phyloP scores from a whole-genome alignment of 2,113 vertebrate species.

The Chrysochloris asiatica region DNA sequence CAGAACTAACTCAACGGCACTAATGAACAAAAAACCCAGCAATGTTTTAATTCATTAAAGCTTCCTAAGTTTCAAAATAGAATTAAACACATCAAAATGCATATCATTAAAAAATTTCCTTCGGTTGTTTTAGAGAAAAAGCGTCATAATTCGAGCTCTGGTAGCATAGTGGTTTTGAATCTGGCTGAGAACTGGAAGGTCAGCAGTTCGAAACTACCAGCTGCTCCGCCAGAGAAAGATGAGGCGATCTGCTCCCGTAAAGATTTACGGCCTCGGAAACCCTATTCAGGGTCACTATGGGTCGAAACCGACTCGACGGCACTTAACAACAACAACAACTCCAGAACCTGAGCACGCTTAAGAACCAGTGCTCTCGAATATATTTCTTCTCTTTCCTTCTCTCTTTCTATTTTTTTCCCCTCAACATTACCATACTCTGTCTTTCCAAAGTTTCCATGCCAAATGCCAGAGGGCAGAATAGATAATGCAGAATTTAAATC shows the following conservation, averaged over 20 bases:
- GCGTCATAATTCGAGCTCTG: background rate
- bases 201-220: too few relatives aligned
- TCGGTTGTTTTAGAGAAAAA: slow-evolving; percentile 27
- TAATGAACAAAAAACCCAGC: too few relatives aligned
- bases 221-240: too few relatives aligned
- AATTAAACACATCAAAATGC: slow-evolving; percentile 42
- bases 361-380: background rate
- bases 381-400: background rate
- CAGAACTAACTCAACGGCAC: too few relatives aligned
- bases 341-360: background rate
- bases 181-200: too few relatives aligned
- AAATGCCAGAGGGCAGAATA: background rate
- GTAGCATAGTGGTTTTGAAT: too few relatives aligned
- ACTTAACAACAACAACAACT: too few relatives aligned
- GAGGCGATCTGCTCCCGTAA: too few relatives aligned
- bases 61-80: slow-evolving; percentile 34
- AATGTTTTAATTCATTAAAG: slow-evolving; percentile 23
- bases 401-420: background rate
- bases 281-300: too few relatives aligned
- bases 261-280: too few relatives aligned
- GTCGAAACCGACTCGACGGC: too few relatives aligned
- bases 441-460: background rate
- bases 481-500: background rate
- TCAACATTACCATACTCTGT: background rate
- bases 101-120: background rate